These are phyloP conservation scores for Anguilla rostrata DNA, from an alignment of 2,113 vertebrate species.

Conservation along the genomic window DNA sequence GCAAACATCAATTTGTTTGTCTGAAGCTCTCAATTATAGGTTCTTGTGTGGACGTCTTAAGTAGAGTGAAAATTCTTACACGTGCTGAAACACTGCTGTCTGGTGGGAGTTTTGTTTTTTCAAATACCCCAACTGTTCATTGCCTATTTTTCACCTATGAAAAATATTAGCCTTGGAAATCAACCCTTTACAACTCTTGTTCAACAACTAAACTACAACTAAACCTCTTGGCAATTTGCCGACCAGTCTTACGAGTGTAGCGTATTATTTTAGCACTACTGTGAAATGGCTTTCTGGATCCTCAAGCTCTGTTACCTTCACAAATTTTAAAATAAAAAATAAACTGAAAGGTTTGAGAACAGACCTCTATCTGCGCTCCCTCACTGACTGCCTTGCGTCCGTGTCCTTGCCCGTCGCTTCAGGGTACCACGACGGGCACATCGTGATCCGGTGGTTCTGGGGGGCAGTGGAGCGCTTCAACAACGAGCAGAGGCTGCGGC, in stretches of 20 bases:
- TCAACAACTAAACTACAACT: not conserved
- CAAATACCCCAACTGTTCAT: not conserved
- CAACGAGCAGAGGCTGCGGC: conserved; percentile 90
- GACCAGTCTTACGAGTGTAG: not conserved
- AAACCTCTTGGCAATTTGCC: not conserved
- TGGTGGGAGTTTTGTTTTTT: not conserved
- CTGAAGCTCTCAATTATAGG: conserved; percentile 1
- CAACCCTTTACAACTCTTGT: not conserved
- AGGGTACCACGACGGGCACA: conserved; percentile 97
- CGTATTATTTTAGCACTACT: not conserved
- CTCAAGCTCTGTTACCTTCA: not conserved
- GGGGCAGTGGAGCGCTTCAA: conserved; percentile 92
- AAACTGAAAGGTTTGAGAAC: not conserved
- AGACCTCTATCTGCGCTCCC: not conserved
- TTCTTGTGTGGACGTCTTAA: not conserved
- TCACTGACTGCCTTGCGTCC: not conserved
- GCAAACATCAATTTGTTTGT: conserved; percentile 35
- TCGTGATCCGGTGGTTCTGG: conserved; percentile 98
- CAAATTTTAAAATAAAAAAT: not conserved
- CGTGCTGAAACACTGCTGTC: not conserved
- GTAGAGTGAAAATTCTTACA: not conserved
- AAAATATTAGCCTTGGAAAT: not conserved
- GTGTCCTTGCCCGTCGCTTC: conserved; percentile 13
- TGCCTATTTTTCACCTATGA: not conserved
- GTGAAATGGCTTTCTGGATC: not conserved